phyloP scores from a whole-genome alignment of 2,113 vertebrate species.

The Azemiops feae region DNA sequence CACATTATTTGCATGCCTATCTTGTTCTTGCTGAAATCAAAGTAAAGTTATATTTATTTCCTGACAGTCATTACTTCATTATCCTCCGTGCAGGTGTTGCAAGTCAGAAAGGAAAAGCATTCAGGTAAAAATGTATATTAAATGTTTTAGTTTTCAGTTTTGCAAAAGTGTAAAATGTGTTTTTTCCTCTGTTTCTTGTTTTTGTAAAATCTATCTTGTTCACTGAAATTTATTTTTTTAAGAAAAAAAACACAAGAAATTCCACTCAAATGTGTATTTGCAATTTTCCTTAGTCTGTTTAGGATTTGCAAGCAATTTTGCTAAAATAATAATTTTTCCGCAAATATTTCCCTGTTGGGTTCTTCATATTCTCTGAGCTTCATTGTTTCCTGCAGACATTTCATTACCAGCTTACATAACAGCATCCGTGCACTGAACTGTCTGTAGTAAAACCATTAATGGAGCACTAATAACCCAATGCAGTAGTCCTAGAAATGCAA shows the following conservation, averaged over 20 bases:
- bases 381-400: not conserved
- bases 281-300: not conserved
- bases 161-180: not conserved
- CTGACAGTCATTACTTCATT: not conserved
- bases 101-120: not conserved
- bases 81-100: not conserved
- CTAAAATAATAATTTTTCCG: not conserved
- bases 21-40: not conserved
- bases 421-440: not conserved
- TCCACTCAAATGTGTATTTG: not conserved
- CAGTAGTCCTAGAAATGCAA: not conserved
- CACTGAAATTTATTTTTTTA: not conserved
- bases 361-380: not conserved
- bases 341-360: not conserved
- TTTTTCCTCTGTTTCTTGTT: not conserved
- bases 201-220: not conserved
- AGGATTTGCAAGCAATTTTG: not conserved
- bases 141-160: not conserved
- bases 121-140: not conserved
- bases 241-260: not conserved
- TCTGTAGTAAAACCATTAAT: not conserved
- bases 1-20: conserved; percentile 26
- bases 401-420: not conserved
- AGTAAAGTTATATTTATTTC: conserved; percentile 1
- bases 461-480: not conserved